Conservation (phyloP, 2,888 invertebrate genomes). For the Cosmia pyralina region DNA sequence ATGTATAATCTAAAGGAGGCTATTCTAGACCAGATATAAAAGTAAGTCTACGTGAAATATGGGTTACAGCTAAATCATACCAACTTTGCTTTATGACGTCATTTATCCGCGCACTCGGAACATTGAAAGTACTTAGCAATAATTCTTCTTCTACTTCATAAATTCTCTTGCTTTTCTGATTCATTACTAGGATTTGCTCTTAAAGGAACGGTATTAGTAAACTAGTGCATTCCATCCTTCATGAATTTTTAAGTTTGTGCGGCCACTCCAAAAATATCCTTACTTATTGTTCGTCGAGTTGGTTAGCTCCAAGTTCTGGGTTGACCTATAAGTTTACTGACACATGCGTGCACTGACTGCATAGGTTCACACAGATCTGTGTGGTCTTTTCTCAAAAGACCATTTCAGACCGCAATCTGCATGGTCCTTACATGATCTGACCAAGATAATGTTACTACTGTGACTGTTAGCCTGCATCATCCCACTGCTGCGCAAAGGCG, state of each 20-base stretch:
- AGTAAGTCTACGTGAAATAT: conserved; percentile 28
- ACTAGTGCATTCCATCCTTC: background rate
- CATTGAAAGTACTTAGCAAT: conserved; percentile 49
- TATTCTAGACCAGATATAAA: conserved; percentile 26
- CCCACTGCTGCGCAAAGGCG: too few species aligned
- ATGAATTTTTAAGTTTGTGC: background rate
- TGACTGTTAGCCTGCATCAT: too few species aligned
- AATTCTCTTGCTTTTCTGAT: conserved; percentile 34
- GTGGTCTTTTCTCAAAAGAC: background rate
- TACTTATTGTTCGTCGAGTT: background rate
- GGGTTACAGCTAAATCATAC: conserved; percentile 37
- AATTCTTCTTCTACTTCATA: conserved; percentile 28
- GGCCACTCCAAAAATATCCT: background rate
- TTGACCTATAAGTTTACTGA: background rate
- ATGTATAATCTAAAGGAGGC: background rate
- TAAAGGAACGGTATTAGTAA: conserved; percentile 6
- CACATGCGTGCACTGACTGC: too few species aligned
- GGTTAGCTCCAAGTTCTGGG: background rate
- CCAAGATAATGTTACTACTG: too few species aligned
- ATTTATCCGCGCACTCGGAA: conserved; percentile 44
- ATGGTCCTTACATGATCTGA: background rate
- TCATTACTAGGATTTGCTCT: conserved; percentile 21
- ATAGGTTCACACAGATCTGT: background rate
- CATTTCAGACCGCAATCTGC: background rate
- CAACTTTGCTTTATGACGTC: conserved; percentile 51